Evolutionary conservation across 2,113 vertebrate genomes (phyloP).

Genomic region (Felis catus): F.catus_Fca126_mat1.0 CM031416.1:14115501-14116000

Average conservation of each 20-base stretch:
- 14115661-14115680: no score
- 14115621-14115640: slow-evolving; percentile 60
- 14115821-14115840: background rate
- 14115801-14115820: slow-evolving; percentile 49
- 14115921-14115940: background rate
- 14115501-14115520: slow-evolving; percentile 76
- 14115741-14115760: slow-evolving; percentile 54
- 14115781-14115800: slow-evolving; percentile 20
- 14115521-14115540: slow-evolving; percentile 76
- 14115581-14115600: slow-evolving; percentile 58
- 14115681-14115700: no score
- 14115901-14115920: background rate
- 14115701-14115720: background rate
- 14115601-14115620: slow-evolving; percentile 9
- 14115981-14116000: background rate
- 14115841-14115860: background rate
- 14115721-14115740: slow-evolving; percentile 64
- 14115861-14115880: fast-evolving
- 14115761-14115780: background rate
- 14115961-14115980: background rate
- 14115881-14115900: background rate
- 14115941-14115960: background rate
- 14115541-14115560: slow-evolving; percentile 44
- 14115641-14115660: slow-evolving; percentile 21
- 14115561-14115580: slow-evolving; percentile 68